phyloP scores from a whole-genome alignment of 2,797 vertebrate species.

The Myoxocephalus aenaeus region DNA sequence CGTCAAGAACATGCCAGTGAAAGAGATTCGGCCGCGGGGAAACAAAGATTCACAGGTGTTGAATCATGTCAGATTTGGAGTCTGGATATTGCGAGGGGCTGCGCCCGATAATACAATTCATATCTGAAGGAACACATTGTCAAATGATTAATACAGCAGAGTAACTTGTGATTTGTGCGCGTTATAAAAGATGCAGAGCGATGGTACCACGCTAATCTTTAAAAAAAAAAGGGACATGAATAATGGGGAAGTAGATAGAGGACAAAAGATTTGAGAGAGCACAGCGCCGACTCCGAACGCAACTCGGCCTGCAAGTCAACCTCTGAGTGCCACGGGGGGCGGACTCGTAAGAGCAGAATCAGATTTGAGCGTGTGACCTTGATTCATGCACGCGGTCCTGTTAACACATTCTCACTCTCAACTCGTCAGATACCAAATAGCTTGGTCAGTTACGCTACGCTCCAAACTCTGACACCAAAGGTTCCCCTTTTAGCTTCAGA shows the following conservation, averaged over 20 bases:
- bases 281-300: neutral
- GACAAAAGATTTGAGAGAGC: neutral
- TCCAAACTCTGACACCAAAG: neutral
- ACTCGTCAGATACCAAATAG: neutral
- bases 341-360: neutral
- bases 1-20: slow-evolving; percentile 45
- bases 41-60: slow-evolving; percentile 47
- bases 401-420: neutral
- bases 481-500: neutral
- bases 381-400: neutral
- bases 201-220: slow-evolving; percentile 24
- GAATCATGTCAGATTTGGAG: slow-evolving; percentile 12
- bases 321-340: neutral
- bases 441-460: neutral
- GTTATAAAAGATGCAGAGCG: slow-evolving; percentile 25
- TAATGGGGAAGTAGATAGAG: neutral
- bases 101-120: slow-evolving; percentile 37
- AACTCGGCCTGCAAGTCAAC: neutral
- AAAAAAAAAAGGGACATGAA: slow-evolving; percentile 28
- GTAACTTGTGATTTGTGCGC: slow-evolving; percentile 28
- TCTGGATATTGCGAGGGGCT: slow-evolving; percentile 18
- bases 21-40: slow-evolving; percentile 44
- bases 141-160: slow-evolving; percentile 45
- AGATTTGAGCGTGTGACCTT: neutral
- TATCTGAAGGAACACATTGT: slow-evolving; percentile 32